Base-by-base conservation (phyloP, 2,113 vertebrate genomes). In the Dicentrarchus labrax region DNA sequence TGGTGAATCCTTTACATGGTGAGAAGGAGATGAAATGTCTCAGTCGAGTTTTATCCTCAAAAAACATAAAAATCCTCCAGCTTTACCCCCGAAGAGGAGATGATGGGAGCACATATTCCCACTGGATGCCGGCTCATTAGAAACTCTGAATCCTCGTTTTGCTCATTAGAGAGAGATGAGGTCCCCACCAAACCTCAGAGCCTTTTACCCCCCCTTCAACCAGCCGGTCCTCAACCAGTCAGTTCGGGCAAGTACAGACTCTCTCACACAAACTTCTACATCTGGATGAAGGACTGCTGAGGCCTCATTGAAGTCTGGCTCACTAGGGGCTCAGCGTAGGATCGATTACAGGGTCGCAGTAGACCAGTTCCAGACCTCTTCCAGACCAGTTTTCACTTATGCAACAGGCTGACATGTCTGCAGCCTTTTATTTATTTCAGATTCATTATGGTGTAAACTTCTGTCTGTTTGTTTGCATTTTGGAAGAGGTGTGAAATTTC, bases 121-220 rank as follows among this genome's bases (percentile, higher is more conserved):
- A 38, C 19, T 47, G 60, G 69, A 54, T 10, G 24, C 68, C 21
- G 8, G 60, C 68, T 81, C 70, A 81, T 81, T 73, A 81, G 22
- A 47, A 11, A 22, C 24, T 68, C 53, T 36, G 51, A 47, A 38
- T 38, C 64, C 24, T 47, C 2, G 2, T 50, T 78, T 38, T 39
- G 22, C 59, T 66, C 61, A 24, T 56, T 67, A 81, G 22, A 38
- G 56, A 41, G 47, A 36, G 22, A 17, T n/a, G 56, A 71, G 16
- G 22, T 45, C 48, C 4, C 3, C 21, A 61, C 21, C 56, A 62
- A 30, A 61, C 57, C 47, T 70, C 38, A 62, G 68, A 56, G 68
- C 13, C 59, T 30, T 30, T 30, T 30, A 39, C 39, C 38, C 47
- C 8, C 22, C 38, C 48, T 16, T 30, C 57, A 51, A 4, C 8